A percentile compares a stretch with the other conserved stretches of the same genome.
These are phyloP conservation scores for Patella pellucida DNA, from an alignment of 2,888 invertebrate genomes.

Conservation along the genomic window DNA sequence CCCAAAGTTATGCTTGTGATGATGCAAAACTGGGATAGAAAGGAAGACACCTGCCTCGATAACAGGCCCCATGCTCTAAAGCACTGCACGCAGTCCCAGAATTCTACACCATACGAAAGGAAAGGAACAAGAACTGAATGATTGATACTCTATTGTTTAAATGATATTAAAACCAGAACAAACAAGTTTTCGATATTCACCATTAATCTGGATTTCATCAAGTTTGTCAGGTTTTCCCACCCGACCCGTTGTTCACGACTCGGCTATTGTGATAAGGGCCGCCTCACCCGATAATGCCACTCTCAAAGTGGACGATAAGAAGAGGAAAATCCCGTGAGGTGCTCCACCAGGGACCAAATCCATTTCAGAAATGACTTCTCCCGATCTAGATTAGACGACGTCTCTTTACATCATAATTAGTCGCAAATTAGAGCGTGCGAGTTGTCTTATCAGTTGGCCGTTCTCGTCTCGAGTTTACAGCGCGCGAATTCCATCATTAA, in stretches of 20 bases:
- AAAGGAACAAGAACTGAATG: no score
- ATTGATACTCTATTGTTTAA: no score
- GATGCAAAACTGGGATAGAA: no score
- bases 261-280: background rate
- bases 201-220: conserved; percentile 9
- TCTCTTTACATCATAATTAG: conserved; percentile 5
- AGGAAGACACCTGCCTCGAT: no score
- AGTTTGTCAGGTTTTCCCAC: conserved; percentile 5
- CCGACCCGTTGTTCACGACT: background rate
- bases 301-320: background rate
- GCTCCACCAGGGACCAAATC: background rate
- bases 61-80: no score
- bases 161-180: no score
- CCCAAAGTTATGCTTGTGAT: no score
- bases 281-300: background rate
- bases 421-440: background rate
- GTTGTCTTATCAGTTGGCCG: background rate
- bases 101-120: no score
- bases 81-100: no score
- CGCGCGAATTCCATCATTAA: no score
- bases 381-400: background rate
- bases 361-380: background rate
- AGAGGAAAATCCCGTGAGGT: background rate
- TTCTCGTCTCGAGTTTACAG: background rate
- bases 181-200: background rate